Evolutionary conservation across 2,797 vertebrate genomes (phyloP), one percentile per base, ranked within the genome.

Genomic region (Taeniopygia guttata): DNA sequence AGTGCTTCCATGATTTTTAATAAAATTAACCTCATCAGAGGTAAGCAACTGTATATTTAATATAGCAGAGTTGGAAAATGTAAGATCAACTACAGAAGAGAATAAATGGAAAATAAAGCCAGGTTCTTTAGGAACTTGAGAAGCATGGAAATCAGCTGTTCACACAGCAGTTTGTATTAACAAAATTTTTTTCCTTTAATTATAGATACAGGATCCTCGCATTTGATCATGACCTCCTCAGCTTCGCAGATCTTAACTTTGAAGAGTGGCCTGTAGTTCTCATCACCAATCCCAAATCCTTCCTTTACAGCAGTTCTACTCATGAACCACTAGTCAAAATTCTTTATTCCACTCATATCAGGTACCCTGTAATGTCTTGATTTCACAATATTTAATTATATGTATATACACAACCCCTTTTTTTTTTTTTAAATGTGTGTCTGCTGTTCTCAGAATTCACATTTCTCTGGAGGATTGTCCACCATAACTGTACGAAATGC

Each of bases 271-370:
- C 99, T 18, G 98, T 98, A 6, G 97, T 99, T 89, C 98, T 99
- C 89, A 98, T 99, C 97, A 99, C 99, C 89, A 99, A 99, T 97
- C 99, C 99, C 88, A 99, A 99, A 93, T 98, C 99, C 25, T 98
- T 98, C 5, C 98, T 99, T 75, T 99, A 99, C 94, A 98, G 98
- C 79, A 98, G 98, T 74, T 98, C 98, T 16, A 95, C 97, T 68
- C 97, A 98, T 96, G 99, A 99, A 96, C 99, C 99, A 8, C 86
- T 99, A 81, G 97, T 97, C 36, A 98, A 97, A 56, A 98, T 99
- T 70, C 97, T 95, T 84, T 93, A 97, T 91, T 99, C 99, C 22
- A 99, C 99, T 46, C 99, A 99, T 93, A 98, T 99, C 98, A 99
- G 99, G 99, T 99, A 97, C 55, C n/a, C 82, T 85, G 45, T 55